Evolutionary conservation across 2,888 invertebrate genomes (phyloP).

Genomic region (Drosophila merina): DNA sequence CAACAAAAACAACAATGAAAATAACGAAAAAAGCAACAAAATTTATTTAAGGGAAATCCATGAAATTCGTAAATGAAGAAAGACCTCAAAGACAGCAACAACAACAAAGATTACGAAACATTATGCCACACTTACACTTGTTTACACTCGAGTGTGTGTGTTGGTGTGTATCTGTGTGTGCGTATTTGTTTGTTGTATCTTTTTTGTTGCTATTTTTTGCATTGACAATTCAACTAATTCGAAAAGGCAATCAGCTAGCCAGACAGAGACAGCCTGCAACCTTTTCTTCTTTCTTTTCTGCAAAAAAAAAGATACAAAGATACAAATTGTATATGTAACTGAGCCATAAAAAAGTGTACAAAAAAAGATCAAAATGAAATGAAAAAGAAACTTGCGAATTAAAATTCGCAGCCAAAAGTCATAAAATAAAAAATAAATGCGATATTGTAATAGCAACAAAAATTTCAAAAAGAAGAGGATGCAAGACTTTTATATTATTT

Average conservation of each 20-base stretch:
- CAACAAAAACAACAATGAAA: constrained; percentile 18
- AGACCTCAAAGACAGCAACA: constrained; percentile 56
- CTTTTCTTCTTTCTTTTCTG: constrained; percentile 48
- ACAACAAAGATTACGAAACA: constrained; percentile 65
- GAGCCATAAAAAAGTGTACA: constrained; percentile 42
- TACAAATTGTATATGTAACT: constrained; percentile 30
- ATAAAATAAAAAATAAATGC: constrained; percentile 62
- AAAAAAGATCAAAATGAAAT: constrained; percentile 25
- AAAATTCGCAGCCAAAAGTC: constrained; percentile 62
- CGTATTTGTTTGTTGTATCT: constrained; percentile 18
- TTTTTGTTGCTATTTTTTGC: constrained; percentile 43
- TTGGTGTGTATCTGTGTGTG: constrained; percentile 4
- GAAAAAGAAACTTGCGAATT: constrained; percentile 58
- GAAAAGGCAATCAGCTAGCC: constrained; percentile 68
- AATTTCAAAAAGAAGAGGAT: constrained; percentile 31
- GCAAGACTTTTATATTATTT: background rate
- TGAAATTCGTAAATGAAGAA: constrained; percentile 76
- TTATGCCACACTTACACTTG: constrained; percentile 44
- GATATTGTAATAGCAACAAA: constrained; percentile 67
- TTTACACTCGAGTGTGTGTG: constrained; percentile 13
- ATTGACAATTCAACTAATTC: constrained; percentile 76
- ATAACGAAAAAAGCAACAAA: constrained; percentile 23
- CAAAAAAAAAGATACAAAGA: constrained; percentile 43
- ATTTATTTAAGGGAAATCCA: constrained; percentile 80
- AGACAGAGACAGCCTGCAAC: constrained; percentile 48